Conservation (phyloP, 2,888 invertebrate species). For the Trissolcus japonicus region DNA sequence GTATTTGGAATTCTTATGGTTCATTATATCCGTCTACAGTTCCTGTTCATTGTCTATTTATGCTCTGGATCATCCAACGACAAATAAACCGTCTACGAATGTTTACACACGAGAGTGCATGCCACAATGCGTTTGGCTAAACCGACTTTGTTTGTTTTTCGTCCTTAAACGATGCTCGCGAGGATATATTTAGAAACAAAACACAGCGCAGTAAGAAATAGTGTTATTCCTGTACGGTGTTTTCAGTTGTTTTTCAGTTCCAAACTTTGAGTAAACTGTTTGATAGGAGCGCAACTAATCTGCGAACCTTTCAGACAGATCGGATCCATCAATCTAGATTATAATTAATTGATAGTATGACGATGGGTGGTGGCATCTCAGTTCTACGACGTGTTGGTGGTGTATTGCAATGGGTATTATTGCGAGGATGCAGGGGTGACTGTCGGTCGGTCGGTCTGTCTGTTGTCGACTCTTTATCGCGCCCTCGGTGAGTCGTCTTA, state of each 20-base stretch:
- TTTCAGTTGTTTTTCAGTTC: slow-evolving; percentile 30
- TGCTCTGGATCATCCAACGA: too few species aligned
- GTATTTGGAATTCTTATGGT: too few species aligned
- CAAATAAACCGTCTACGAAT: too few species aligned
- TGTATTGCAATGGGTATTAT: slow-evolving; percentile 75
- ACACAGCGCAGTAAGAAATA: slow-evolving; percentile 13
- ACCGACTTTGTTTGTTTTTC: too few species aligned
- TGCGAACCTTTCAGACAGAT: slow-evolving; percentile 70
- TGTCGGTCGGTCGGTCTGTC: slow-evolving; percentile 76
- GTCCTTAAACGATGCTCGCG: not conserved
- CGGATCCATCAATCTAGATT: slow-evolving; percentile 76
- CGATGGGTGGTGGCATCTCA: slow-evolving; percentile 64
- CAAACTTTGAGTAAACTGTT: slow-evolving; percentile 59
- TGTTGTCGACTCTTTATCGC: slow-evolving; percentile 77
- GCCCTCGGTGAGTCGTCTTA: slow-evolving; percentile 77
- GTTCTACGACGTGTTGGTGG: slow-evolving; percentile 58
- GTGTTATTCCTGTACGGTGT: not conserved
- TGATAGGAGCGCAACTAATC: slow-evolving; percentile 73
- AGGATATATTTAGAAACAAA: slow-evolving; percentile 45
- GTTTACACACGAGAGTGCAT: too few species aligned
- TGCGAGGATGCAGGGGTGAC: slow-evolving; percentile 67
- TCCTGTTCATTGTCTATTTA: too few species aligned
- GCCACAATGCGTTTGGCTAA: too few species aligned
- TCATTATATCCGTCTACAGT: too few species aligned
- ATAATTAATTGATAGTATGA: slow-evolving; percentile 76